Evolutionary conservation across 2,797 vertebrate species (phyloP).

Genomic region (Champsocephalus gunnari): DNA sequence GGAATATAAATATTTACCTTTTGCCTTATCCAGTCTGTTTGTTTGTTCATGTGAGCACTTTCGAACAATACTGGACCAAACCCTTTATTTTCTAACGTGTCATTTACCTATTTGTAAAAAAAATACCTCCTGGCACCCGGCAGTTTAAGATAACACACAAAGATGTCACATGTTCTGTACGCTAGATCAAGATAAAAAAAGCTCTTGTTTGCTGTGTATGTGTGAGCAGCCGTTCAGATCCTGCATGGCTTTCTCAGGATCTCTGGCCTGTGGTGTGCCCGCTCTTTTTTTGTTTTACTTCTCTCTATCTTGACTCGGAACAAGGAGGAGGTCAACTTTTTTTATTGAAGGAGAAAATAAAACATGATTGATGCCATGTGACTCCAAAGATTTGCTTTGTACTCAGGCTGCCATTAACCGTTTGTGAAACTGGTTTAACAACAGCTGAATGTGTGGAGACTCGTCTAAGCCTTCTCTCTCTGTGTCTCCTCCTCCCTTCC

Average conservation of each 20-base stretch:
- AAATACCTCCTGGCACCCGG: not conserved
- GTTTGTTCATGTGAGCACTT: too few relatives aligned
- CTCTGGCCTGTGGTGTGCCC: slow-evolving; percentile 65
- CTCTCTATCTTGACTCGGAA: slow-evolving; percentile 25
- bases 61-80: too few relatives aligned
- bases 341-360: not conserved
- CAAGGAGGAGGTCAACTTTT: slow-evolving; percentile 17
- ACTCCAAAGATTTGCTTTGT: slow-evolving; percentile 40
- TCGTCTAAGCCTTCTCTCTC: slow-evolving; percentile 60
- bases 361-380: slow-evolving; percentile 59
- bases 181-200: not conserved
- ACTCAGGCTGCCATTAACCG: slow-evolving; percentile 59
- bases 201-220: slow-evolving; percentile 3
- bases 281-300: slow-evolving; percentile 23
- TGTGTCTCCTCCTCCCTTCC: slow-evolving; percentile 8
- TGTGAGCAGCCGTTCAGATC: slow-evolving; percentile 53
- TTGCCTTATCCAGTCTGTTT: too few relatives aligned
- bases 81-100: not conserved
- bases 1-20: too few relatives aligned
- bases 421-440: slow-evolving; percentile 35
- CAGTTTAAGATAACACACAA: not conserved
- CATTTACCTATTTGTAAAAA: not conserved
- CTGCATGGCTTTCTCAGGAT: slow-evolving; percentile 79
- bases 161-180: not conserved
- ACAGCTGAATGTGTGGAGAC: slow-evolving; percentile 25